Conservation (phyloP, 2,113 vertebrate species). For the Phoxinus phoxinus region DNA sequence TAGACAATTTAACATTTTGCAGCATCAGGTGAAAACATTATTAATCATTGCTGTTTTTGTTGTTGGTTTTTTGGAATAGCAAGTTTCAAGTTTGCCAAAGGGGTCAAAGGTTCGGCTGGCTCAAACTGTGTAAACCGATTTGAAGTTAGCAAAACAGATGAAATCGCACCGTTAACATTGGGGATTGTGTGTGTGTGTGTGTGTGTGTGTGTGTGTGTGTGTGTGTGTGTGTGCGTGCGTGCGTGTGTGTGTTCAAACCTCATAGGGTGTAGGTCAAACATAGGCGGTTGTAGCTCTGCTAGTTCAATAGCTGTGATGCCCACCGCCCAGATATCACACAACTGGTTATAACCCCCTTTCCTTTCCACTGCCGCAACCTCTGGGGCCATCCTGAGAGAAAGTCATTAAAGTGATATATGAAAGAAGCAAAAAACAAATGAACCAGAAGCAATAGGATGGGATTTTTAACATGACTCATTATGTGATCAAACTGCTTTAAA, state of each 20-base stretch:
- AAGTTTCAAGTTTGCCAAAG: neutral
- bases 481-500: neutral
- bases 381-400: constrained; percentile 76
- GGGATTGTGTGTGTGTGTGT: too few relatives aligned
- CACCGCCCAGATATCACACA: constrained; percentile 70
- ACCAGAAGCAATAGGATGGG: neutral
- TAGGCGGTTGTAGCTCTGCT: constrained; percentile 67
- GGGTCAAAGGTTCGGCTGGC: neutral
- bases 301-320: constrained; percentile 63
- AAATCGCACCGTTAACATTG: neutral
- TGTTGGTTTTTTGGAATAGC: neutral
- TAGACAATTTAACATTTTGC: neutral
- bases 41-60: neutral
- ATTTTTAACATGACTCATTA: neutral
- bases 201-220: neutral
- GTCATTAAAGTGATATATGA: neutral
- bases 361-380: constrained; percentile 79
- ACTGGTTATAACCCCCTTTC: constrained; percentile 79
- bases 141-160: neutral
- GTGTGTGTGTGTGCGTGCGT: neutral
- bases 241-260: constrained; percentile 46
- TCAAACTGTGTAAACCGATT: neutral
- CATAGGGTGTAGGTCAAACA: constrained; percentile 66
- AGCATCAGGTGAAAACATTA: neutral
- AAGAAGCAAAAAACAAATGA: neutral